Conservation (phyloP, 2,113 vertebrate genomes). For the Vicugna pacos region DNA sequence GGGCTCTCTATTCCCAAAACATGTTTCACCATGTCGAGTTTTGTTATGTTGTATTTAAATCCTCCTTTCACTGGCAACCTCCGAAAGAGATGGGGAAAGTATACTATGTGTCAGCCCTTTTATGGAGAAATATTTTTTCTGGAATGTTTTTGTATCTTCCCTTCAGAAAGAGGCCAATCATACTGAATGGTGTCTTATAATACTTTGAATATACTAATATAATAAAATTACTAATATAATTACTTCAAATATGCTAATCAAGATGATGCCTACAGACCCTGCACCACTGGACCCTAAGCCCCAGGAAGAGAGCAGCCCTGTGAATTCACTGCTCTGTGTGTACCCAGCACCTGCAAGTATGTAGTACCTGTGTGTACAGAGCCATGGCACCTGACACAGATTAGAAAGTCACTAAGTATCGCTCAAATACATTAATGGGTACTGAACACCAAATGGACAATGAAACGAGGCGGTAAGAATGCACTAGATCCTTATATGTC, state of each 20-base stretch:
- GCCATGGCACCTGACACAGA: no score
- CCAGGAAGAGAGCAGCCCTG: not conserved
- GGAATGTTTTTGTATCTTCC: not conserved
- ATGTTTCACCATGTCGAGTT: not conserved
- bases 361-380: not conserved
- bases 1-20: not conserved
- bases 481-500: not conserved
- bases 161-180: not conserved
- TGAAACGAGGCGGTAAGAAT: not conserved
- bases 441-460: not conserved
- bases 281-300: not conserved
- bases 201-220: not conserved
- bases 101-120: rapidly evolving
- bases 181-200: not conserved
- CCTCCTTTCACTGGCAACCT: not conserved
- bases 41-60: not conserved
- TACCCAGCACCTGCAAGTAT: not conserved
- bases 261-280: no score
- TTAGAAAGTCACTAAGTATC: not conserved
- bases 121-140: not conserved
- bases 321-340: not conserved
- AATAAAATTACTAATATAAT: no score
- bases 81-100: not conserved
- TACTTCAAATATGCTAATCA: no score
- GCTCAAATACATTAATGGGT: not conserved